Percentiles rank a stretch among this genome's conserved stretches.
Evolutionary conservation across 2,797 vertebrate genomes (phyloP).

Genomic region (Enteromius fasciolatus): DNA sequence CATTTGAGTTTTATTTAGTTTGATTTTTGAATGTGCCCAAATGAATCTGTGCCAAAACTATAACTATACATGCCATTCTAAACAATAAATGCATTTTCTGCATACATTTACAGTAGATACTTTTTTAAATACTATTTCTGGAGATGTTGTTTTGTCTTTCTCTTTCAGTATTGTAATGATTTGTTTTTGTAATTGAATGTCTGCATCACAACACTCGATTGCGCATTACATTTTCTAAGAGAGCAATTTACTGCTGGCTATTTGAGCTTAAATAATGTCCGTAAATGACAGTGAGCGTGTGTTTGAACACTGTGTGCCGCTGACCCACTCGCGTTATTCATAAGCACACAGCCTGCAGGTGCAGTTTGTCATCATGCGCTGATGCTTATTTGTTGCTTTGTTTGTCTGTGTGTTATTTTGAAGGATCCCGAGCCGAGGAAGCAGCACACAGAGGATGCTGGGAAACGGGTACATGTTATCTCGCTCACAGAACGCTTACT

Average conservation of each 20-base stretch:
- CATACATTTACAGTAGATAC: background rate
- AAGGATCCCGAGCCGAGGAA: constrained; percentile 61
- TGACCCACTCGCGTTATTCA: constrained; percentile 47
- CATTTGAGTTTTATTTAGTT: background rate
- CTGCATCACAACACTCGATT: constrained; percentile 18
- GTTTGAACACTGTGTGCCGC: constrained; percentile 26
- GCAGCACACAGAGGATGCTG: constrained; percentile 67
- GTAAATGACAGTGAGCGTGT: constrained; percentile 37
- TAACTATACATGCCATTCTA: background rate
- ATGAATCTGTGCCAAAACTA: background rate
- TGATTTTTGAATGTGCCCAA: background rate
- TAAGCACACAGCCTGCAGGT: constrained; percentile 44
- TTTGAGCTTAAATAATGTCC: constrained; percentile 43
- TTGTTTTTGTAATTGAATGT: constrained; percentile 45
- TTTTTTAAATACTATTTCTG: background rate
- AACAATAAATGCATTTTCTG: background rate
- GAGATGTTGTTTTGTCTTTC: background rate
- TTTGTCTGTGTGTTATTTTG: constrained; percentile 45
- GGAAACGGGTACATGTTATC: constrained; percentile 68
- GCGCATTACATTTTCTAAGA: background rate
- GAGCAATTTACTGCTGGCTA: constrained; percentile 38
- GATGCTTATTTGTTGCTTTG: constrained; percentile 57
- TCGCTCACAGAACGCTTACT: constrained; percentile 48
- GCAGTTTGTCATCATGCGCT: constrained; percentile 58
- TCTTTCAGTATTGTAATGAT: background rate